A percentile compares a stretch with the other conserved stretches of the same genome.
These are phyloP conservation scores for Panopea generosa DNA, from an alignment of 2,888 invertebrate genomes.

Conservation along the genomic window DNA sequence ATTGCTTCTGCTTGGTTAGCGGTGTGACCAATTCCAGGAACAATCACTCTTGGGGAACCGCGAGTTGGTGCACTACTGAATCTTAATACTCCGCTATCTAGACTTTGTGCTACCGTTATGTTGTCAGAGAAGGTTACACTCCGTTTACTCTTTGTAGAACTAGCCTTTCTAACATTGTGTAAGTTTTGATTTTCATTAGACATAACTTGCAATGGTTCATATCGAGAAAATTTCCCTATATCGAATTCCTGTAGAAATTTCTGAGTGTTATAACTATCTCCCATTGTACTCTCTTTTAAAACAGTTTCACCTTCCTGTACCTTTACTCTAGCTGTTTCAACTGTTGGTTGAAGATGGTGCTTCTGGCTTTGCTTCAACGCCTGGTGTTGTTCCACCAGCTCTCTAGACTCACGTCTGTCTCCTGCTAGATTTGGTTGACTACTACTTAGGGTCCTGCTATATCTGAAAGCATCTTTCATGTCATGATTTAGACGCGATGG, in stretches of 20 bases:
- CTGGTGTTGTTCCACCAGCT: slow-evolving; percentile 65
- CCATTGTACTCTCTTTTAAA: slow-evolving; percentile 76
- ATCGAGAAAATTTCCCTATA: slow-evolving; percentile 71
- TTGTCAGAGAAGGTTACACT: slow-evolving; percentile 77
- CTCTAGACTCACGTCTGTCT: slow-evolving; percentile 66
- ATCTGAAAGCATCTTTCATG: slow-evolving; percentile 72
- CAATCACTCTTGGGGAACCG: slow-evolving; percentile 44
- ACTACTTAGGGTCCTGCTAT: slow-evolving; percentile 71
- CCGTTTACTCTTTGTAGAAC: slow-evolving; percentile 60
- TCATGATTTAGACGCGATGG: slow-evolving; percentile 75
- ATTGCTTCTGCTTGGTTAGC: slow-evolving; percentile 22
- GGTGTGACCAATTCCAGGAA: slow-evolving; percentile 15
- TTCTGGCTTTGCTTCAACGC: slow-evolving; percentile 72
- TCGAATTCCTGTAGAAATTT: slow-evolving; percentile 83
- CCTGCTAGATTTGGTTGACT: slow-evolving; percentile 70
- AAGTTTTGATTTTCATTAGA: slow-evolving; percentile 80
- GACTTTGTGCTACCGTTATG: slow-evolving; percentile 75
- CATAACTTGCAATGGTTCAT: slow-evolving; percentile 80
- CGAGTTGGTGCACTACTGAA: slow-evolving; percentile 68
- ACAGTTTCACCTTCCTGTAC: slow-evolving; percentile 75
- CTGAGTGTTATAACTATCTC: slow-evolving; percentile 79
- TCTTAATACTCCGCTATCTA: slow-evolving; percentile 67
- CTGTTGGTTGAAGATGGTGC: slow-evolving; percentile 74
- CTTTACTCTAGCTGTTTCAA: slow-evolving; percentile 69
- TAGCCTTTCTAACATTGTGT: slow-evolving; percentile 66